phyloP scores from a whole-genome alignment of 2,113 vertebrate species.

The Nanger granti region DNA sequence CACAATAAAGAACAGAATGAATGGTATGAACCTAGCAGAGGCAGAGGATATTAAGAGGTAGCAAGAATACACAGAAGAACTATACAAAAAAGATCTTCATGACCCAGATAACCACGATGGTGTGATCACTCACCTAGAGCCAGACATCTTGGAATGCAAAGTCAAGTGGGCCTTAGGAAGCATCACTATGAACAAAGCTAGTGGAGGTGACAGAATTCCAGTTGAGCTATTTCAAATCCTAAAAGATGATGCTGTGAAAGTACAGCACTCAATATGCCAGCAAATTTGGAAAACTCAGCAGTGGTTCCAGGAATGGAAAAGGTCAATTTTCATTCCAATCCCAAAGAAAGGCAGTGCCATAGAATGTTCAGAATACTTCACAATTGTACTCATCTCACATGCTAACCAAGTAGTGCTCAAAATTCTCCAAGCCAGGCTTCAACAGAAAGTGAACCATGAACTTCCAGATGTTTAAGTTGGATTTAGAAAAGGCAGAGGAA shows the following conservation, averaged over 20 bases:
- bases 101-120: not conserved
- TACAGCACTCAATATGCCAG: not conserved
- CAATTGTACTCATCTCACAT: not conserved
- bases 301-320: not conserved
- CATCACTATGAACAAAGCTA: not conserved
- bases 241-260: not conserved
- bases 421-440: not conserved
- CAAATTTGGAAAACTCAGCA: not conserved
- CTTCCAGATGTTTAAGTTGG: not conserved
- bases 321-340: not conserved
- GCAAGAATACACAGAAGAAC: not conserved
- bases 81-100: not conserved
- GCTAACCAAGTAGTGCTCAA: not conserved
- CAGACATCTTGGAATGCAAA: not conserved
- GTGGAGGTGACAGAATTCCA: not conserved
- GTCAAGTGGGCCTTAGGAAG: not conserved
- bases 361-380: not conserved
- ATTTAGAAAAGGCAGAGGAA: not conserved
- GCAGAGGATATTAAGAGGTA: not conserved
- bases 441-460: not conserved
- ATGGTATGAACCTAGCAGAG: not conserved
- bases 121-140: not conserved
- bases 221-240: not conserved
- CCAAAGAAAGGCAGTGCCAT: not conserved
- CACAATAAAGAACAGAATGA: not conserved